These are phyloP conservation scores for Cecidostiba fungosa DNA, from an alignment of 2,888 invertebrate genomes.

Conservation along the genomic window DNA sequence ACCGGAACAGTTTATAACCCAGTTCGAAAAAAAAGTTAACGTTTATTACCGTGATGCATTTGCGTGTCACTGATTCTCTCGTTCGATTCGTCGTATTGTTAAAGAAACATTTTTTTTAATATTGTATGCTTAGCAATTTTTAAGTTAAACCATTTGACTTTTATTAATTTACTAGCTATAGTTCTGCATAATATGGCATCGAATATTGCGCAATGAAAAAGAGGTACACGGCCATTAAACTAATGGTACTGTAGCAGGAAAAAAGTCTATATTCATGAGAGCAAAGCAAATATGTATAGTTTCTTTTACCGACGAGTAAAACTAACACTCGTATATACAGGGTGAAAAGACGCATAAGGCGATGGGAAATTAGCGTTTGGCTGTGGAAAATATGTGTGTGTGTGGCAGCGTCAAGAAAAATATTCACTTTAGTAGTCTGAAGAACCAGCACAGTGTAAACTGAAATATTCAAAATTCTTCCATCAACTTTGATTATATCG, in stretches of 20 bases:
- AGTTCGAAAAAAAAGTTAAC: background rate
- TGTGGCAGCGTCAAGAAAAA: conserved; percentile 4
- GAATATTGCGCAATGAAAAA: background rate
- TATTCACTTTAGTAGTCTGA: background rate
- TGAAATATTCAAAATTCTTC: conserved; percentile 30
- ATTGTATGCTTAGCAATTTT: background rate
- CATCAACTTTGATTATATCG: background rate
- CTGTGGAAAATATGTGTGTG: background rate
- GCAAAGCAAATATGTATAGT: conserved; percentile 16
- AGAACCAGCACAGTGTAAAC: background rate
- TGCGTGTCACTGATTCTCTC: background rate
- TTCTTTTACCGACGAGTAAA: background rate
- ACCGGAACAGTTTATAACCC: background rate
- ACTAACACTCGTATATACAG: background rate
- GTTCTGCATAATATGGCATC: background rate
- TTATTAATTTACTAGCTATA: background rate
- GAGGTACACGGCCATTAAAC: background rate
- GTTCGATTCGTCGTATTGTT: too few relatives aligned
- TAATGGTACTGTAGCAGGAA: conserved; percentile 16
- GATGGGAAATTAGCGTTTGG: conserved; percentile 13
- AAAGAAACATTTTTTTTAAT: too few relatives aligned
- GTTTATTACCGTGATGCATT: background rate
- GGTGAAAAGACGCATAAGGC: background rate
- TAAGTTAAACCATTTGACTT: background rate
- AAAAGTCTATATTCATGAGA: conserved; percentile 12